Percentiles rank a stretch among this genome's conserved stretches.
Evolutionary conservation across 2,797 vertebrate genomes (phyloP).

Genomic region (Picus viridis): DNA sequence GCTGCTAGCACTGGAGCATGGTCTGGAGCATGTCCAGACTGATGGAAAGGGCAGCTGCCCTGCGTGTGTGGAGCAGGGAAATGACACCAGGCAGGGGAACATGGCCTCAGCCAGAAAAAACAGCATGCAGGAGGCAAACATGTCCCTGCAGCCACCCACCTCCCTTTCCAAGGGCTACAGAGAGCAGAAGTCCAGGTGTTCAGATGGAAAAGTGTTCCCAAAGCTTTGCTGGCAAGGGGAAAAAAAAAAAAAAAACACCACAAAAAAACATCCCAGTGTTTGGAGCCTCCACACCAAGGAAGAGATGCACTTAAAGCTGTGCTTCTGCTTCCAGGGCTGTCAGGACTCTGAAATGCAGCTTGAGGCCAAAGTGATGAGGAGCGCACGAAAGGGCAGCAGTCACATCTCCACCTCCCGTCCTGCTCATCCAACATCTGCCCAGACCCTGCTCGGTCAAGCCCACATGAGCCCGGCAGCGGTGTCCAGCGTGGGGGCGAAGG

Average conservation of each 20-base stretch:
- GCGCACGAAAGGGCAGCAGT: not conserved
- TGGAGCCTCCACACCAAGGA: not conserved
- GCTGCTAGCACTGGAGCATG: not conserved
- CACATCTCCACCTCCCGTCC: fast-evolving
- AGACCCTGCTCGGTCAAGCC: not conserved
- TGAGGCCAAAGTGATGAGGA: fast-evolving
- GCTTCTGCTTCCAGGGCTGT: fast-evolving
- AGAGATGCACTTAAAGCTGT: fast-evolving
- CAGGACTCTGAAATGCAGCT: fast-evolving
- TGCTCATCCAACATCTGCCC: not conserved
- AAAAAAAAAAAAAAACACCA: not conserved
- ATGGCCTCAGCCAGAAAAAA: not conserved
- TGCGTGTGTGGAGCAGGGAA: not conserved
- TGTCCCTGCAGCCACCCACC: not conserved
- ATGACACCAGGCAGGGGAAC: not conserved
- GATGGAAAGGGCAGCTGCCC: not conserved
- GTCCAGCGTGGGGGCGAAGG: not conserved
- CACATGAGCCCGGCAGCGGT: fast-evolving
- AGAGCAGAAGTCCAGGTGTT: not conserved
- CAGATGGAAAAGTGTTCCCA: not conserved
- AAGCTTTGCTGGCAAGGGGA: fast-evolving
- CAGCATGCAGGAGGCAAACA: not conserved
- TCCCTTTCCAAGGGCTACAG: not conserved
- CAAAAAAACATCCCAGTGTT: not conserved
- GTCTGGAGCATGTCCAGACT: not conserved